Percentiles rank a stretch among this genome's conserved stretches.
phyloP scores from a whole-genome alignment of 2,888 invertebrate species.

The Gisinianus flammeolus region DNA sequence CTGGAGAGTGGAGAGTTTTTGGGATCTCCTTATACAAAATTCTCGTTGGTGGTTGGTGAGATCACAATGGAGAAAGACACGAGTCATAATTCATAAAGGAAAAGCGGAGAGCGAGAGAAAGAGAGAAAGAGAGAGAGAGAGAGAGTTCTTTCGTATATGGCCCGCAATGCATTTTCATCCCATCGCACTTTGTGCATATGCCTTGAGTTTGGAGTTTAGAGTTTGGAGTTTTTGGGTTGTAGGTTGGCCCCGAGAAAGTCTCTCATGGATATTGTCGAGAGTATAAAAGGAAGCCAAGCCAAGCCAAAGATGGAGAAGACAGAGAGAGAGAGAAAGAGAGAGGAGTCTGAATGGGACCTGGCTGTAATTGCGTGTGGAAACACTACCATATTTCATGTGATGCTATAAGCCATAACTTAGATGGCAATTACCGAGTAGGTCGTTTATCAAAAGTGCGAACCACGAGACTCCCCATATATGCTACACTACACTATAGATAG shows the following conservation, averaged over 20 bases:
- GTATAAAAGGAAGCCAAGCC: background rate
- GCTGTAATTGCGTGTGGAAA: constrained; percentile 68
- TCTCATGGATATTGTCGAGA: no score
- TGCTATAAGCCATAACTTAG: constrained; percentile 68
- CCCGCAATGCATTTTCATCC: no score
- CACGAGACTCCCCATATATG: constrained; percentile 30
- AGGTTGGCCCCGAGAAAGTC: no score
- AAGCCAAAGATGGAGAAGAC: background rate
- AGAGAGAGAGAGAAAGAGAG: constrained; percentile 31
- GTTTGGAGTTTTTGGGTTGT: no score
- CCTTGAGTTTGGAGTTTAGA: no score
- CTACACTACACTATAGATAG: no score
- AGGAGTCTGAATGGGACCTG: constrained; percentile 52
- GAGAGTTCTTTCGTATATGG: no score
- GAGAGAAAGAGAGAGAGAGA: constrained; percentile 31
- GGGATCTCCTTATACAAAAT: background rate
- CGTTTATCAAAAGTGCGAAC: constrained; percentile 64
- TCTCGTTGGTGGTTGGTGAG: constrained; percentile 22
- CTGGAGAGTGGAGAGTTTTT: no score
- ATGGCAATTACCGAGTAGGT: constrained; percentile 69
- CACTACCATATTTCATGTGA: constrained; percentile 68
- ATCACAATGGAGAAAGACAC: constrained; percentile 46
- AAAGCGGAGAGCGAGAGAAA: background rate
- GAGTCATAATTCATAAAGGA: constrained; percentile 44
- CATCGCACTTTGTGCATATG: no score